Base-by-base conservation (phyloP, 2,888 invertebrate genomes). In the Calliopum simillimum region DNA sequence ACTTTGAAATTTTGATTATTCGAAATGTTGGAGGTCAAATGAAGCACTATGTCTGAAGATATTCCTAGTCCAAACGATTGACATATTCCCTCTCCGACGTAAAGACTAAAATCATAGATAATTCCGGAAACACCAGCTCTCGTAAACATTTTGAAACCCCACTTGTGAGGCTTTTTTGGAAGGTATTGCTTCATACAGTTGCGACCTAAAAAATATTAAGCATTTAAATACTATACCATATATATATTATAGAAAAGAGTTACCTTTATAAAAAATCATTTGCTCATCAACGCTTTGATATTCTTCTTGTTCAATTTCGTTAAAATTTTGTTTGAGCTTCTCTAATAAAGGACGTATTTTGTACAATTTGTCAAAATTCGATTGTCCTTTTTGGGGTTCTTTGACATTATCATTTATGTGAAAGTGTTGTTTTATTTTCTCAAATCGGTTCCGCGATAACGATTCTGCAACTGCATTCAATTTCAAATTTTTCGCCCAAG, bases 121-220 rank as follows among this genome's bases (percentile, higher is more conserved):
- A 74, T 70, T 19, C 73, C 73, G 64, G 73, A 70, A 49, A 66
- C 71, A 21, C 74, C 73, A 72, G 70, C 66, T 47, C 67, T 67
- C 6, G 73, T 68, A 13, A 73, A 62, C 68, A 71, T 70, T 71
- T 73, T 69, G 41, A 70, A 73, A 13, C 64, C 70, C 72, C 70
- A 70, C 59, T 71, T 74, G 19, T 72, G 58, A 14, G 74, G 70
- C 61, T 70, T 70, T 13, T 19, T 68, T 70, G 61, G 70, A 4
- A 63, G 51, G 49, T 72, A 69, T 59, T 72, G 71, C 23, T 71
- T 71, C 12, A 68, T 43, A 43, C 51, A 47, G 16, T 70, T 56
- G 6, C 21, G 61, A 41, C 71, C 70, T 70, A 51, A 51, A 14
- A 51, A 61, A 59, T 49, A 44, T 46, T 19, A 21, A n/a, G n/a